These are phyloP conservation scores for Panonychus citri DNA, from an alignment of 1,140 invertebrate genomes.

Conservation along the genomic window DNA sequence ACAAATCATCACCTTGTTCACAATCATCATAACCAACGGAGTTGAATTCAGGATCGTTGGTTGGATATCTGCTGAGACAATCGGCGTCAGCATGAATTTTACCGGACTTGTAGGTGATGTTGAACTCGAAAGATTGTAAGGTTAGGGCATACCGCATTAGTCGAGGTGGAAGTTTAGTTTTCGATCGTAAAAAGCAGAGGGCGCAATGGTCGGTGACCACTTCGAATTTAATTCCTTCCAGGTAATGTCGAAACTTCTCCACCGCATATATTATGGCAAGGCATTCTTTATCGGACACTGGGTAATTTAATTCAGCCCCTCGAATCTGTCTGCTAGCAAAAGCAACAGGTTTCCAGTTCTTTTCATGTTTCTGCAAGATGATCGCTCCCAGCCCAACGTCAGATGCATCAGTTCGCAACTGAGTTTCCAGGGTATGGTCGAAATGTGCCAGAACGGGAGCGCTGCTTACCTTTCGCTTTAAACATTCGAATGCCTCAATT, in stretches of 20 bases:
- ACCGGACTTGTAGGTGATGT: background rate
- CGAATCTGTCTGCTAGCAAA: slow-evolving; percentile 13
- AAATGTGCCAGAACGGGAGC: background rate
- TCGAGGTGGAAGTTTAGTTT: background rate
- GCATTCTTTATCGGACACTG: slow-evolving; percentile 23
- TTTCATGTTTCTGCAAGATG: background rate
- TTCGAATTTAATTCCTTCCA: slow-evolving; percentile 16
- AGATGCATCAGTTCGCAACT: background rate
- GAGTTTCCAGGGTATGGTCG: no score
- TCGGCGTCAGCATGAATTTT: background rate
- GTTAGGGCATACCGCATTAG: background rate
- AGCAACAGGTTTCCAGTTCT: background rate
- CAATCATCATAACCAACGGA: background rate
- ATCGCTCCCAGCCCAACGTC: background rate
- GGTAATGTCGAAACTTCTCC: slow-evolving; percentile 28
- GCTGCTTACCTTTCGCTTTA: background rate
- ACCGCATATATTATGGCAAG: slow-evolving; percentile 22
- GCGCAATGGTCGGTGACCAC: slow-evolving; percentile 7
- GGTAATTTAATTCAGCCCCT: slow-evolving; percentile 9
- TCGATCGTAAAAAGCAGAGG: background rate
- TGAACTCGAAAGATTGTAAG: background rate
- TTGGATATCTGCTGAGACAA: background rate
- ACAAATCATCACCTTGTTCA: background rate
- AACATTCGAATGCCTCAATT: background rate
- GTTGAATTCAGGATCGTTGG: background rate